Evolutionary conservation across 1,140 invertebrate genomes (phyloP).

Genomic region (Aphis craccivora): DNA sequence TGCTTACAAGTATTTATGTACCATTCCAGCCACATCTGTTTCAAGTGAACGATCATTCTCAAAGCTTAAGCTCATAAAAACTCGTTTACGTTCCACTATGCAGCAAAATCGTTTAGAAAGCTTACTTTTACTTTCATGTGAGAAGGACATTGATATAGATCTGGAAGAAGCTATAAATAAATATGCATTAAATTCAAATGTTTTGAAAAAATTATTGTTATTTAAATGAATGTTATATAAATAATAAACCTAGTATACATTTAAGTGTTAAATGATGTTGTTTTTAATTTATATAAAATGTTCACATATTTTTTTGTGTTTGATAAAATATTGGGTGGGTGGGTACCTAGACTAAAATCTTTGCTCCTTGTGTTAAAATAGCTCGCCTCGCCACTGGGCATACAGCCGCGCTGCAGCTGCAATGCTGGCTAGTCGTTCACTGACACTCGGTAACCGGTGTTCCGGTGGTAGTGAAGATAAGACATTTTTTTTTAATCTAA

Average conservation of each 20-base stretch:
- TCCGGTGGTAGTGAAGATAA: no score
- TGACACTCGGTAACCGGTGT: no score
- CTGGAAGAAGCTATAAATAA: constrained; percentile 8
- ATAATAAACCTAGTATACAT: background rate
- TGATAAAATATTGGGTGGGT: constrained; percentile 3
- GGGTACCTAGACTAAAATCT: background rate
- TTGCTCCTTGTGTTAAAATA: constrained; percentile 14
- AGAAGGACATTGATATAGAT: background rate
- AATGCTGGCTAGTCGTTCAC: no score
- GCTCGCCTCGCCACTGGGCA: background rate
- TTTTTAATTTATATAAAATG: background rate
- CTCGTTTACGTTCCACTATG: constrained; percentile 17
- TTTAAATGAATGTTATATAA: background rate
- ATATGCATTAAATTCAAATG: constrained; percentile 6
- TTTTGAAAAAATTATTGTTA: background rate
- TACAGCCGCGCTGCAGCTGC: no score
- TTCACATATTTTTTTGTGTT: background rate
- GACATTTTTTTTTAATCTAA: no score
- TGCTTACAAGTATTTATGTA: constrained; percentile 35
- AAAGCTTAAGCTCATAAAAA: constrained; percentile 11
- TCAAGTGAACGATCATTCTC: constrained; percentile 27
- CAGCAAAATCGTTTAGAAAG: background rate
- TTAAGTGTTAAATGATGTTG: background rate
- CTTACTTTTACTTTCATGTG: constrained; percentile 13
- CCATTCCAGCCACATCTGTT: background rate